Conservation (phyloP, 1,140 invertebrate species). For the Drosophila ogumai region DNA sequence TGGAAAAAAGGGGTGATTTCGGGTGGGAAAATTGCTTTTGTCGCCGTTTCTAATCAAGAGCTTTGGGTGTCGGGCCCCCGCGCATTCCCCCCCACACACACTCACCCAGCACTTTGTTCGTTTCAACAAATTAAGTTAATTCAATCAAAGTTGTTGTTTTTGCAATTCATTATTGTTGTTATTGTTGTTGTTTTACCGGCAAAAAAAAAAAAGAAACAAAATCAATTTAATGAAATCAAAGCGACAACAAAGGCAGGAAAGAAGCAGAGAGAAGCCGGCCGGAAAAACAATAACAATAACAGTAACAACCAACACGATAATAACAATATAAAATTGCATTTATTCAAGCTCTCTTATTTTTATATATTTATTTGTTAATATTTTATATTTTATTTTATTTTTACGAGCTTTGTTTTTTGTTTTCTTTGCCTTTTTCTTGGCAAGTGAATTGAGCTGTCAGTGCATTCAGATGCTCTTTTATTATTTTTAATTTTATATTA, state of each 20-base stretch:
- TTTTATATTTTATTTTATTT: constrained; percentile 11
- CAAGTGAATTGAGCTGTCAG: constrained; percentile 2
- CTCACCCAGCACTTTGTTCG: neutral
- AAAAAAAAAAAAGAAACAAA: neutral
- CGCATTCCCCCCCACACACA: neutral
- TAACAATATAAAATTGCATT: constrained; percentile 24
- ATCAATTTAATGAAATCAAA: constrained; percentile 48
- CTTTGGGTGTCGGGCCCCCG: constrained; percentile 12
- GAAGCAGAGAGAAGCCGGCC: constrained; percentile 21
- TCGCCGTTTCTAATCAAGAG: constrained; percentile 73
- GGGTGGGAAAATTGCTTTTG: constrained; percentile 57
- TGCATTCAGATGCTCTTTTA: neutral
- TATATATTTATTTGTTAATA: neutral
- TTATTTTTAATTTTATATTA: neutral
- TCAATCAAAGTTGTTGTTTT: constrained; percentile 53
- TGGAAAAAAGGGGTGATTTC: constrained; percentile 18
- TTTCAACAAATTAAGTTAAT: constrained; percentile 61
- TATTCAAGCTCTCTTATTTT: neutral
- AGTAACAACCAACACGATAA: constrained; percentile 24
- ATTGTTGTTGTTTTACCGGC: constrained; percentile 40
- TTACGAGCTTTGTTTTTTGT: constrained; percentile 27
- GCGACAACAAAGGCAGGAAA: constrained; percentile 26
- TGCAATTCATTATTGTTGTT: constrained; percentile 13
- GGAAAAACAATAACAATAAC: constrained; percentile 29
- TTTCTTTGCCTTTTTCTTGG: constrained; percentile 8